phyloP scores from a whole-genome alignment of 2,888 invertebrate genomes.

The Apoda limacodes region DNA sequence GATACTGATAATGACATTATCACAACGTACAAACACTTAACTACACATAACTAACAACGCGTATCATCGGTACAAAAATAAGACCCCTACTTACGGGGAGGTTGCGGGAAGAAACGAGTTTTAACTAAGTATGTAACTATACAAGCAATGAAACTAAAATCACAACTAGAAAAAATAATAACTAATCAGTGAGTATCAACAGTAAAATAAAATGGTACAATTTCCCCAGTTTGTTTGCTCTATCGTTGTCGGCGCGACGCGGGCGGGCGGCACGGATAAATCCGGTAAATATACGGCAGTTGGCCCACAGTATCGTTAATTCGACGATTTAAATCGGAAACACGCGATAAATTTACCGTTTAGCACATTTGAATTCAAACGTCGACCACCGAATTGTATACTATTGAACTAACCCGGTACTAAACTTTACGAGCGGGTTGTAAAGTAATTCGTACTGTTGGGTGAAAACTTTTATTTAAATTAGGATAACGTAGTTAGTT shows the following conservation, averaged over 20 bases:
- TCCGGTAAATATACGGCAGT: conserved; percentile 39
- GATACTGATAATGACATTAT: too few species aligned
- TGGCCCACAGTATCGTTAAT: conserved; percentile 49
- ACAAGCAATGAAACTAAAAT: background rate
- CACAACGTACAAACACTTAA: too few species aligned
- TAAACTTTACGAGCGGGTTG: too few species aligned
- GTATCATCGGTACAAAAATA: too few species aligned
- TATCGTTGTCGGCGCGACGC: conserved; percentile 17
- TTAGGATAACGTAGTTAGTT: too few species aligned
- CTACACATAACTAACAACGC: too few species aligned
- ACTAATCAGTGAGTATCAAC: conserved; percentile 6
- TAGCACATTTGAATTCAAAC: conserved; percentile 52
- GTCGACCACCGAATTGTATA: conserved; percentile 30
- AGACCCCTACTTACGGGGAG: too few species aligned
- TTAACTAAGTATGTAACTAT: background rate
- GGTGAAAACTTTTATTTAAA: too few species aligned
- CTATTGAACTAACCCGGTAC: too few species aligned
- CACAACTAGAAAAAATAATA: background rate
- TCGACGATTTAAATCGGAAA: conserved; percentile 63
- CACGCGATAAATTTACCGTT: conserved; percentile 59
- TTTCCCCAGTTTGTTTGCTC: conserved; percentile 14
- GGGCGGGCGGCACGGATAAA: conserved; percentile 35
- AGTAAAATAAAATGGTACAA: conserved; percentile 19
- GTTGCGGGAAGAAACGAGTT: too few species aligned
- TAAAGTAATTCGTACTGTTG: too few species aligned